A percentile compares a stretch with the other conserved stretches of the same genome.
Evolutionary conservation across 1,140 invertebrate species (phyloP).

Genomic region (Cydia splendana): DNA sequence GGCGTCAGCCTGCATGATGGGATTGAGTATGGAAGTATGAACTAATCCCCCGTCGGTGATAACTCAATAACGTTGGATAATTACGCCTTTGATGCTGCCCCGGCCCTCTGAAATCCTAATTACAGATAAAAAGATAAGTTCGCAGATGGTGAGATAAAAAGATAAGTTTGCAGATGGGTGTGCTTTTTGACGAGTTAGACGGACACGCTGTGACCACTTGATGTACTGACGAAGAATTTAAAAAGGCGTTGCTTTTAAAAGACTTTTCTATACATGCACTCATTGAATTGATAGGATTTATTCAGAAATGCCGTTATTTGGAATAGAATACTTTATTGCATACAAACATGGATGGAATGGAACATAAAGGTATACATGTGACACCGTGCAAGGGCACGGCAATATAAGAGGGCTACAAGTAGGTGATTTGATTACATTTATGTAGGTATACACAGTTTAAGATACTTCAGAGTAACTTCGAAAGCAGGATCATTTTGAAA

Average conservation of each 20-base stretch:
- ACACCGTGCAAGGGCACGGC: no score
- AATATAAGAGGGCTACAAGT: no score
- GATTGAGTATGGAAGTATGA: conserved; percentile 78
- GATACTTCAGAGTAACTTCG: no score
- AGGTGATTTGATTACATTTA: no score
- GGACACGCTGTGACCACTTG: conserved; percentile 39
- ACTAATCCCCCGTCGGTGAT: conserved; percentile 75
- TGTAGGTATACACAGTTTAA: no score
- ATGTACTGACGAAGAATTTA: conserved; percentile 30
- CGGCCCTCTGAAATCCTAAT: conserved; percentile 72
- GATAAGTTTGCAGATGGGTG: conserved; percentile 39
- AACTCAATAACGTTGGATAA: conserved; percentile 78
- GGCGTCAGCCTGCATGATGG: conserved; percentile 79
- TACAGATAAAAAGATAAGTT: conserved; percentile 79
- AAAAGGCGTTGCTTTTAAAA: background rate
- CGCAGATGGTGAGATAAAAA: conserved; percentile 70
- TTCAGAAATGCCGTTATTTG: no score
- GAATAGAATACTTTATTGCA: no score
- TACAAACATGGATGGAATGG: no score
- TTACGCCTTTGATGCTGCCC: conserved; percentile 73
- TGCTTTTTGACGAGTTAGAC: conserved; percentile 46
- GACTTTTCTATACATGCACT: background rate
- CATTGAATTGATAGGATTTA: no score
- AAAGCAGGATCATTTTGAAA: no score
- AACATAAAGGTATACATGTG: no score